Conservation (phyloP, 1,140 invertebrate species). For the Adelges cooleyi region DNA sequence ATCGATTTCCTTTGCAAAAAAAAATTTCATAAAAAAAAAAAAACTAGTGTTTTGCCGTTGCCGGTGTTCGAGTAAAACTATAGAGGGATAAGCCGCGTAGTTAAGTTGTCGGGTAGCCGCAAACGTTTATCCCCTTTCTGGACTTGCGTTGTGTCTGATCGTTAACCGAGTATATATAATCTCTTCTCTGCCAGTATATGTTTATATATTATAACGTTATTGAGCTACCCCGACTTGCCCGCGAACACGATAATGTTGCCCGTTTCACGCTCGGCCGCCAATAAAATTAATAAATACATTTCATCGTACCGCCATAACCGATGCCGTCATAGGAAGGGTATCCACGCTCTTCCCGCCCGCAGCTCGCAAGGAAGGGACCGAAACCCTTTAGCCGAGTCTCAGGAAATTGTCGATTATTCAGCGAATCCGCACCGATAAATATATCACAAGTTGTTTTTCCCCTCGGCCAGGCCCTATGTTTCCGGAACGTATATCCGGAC, state of each 20-base stretch:
- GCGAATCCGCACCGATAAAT: conserved; percentile 15
- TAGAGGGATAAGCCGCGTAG: no score
- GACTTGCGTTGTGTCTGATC: background rate
- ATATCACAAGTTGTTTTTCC: conserved; percentile 14
- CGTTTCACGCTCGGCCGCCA: conserved; percentile 26
- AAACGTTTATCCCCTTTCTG: no score
- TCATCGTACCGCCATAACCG: background rate
- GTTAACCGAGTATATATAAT: background rate
- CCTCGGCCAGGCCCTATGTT: conserved; percentile 3
- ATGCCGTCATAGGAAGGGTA: background rate
- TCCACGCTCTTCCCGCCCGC: background rate
- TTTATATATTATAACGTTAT: no score
- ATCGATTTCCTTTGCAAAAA: no score
- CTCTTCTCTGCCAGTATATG: no score
- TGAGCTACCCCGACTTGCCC: background rate
- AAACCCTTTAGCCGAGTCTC: conserved; percentile 16
- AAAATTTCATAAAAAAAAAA: no score
- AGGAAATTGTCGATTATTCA: conserved; percentile 29
- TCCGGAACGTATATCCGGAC: conserved; percentile 22
- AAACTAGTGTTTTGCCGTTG: no score
- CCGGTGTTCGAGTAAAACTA: no score
- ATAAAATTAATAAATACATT: conserved; percentile 21
- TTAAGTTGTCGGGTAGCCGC: no score
- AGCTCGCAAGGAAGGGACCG: background rate
- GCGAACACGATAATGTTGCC: conserved; percentile 1